These are phyloP conservation scores for Entelurus aequoreus DNA, from an alignment of 2,113 vertebrate genomes.

Conservation along the genomic window DNA sequence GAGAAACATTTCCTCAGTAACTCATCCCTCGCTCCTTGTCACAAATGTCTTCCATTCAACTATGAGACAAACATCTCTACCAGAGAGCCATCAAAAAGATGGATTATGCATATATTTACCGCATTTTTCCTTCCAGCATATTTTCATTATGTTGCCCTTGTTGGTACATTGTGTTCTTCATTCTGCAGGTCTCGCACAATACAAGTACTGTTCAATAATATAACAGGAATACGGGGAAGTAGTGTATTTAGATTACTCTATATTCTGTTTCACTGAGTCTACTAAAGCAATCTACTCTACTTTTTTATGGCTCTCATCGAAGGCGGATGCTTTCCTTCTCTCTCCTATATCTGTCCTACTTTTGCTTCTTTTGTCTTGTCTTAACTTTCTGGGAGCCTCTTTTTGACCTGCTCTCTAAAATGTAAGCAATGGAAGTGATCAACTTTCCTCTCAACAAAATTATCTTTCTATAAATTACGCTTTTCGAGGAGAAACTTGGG, in stretches of 20 bases:
- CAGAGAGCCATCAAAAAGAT: neutral
- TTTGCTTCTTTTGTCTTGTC: too few relatives aligned
- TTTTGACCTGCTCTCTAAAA: too few relatives aligned
- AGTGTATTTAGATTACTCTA: too few relatives aligned
- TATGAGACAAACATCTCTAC: slow-evolving; percentile 2
- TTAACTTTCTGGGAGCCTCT: too few relatives aligned
- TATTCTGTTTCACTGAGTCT: neutral
- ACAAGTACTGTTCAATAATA: neutral
- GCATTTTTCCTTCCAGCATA: neutral
- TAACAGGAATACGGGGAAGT: neutral
- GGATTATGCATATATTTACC: slow-evolving; percentile 1
- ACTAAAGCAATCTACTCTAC: neutral
- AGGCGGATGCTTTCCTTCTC: too few relatives aligned
- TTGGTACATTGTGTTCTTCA: neutral
- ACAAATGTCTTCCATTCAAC: slow-evolving; percentile 19
- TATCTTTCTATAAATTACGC: too few relatives aligned
- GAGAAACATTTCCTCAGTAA: slow-evolving; percentile 25
- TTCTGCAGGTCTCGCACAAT: neutral
- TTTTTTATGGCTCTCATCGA: too few relatives aligned
- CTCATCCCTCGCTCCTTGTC: slow-evolving; percentile 16
- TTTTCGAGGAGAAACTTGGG: too few relatives aligned
- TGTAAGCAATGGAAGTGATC: too few relatives aligned
- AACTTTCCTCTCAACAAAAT: too few relatives aligned
- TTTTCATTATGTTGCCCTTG: slow-evolving; percentile 4
- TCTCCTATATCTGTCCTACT: too few relatives aligned